Evolutionary conservation across 2,888 invertebrate species (phyloP).

Genomic region (Brassicogethes aeneus): DNA sequence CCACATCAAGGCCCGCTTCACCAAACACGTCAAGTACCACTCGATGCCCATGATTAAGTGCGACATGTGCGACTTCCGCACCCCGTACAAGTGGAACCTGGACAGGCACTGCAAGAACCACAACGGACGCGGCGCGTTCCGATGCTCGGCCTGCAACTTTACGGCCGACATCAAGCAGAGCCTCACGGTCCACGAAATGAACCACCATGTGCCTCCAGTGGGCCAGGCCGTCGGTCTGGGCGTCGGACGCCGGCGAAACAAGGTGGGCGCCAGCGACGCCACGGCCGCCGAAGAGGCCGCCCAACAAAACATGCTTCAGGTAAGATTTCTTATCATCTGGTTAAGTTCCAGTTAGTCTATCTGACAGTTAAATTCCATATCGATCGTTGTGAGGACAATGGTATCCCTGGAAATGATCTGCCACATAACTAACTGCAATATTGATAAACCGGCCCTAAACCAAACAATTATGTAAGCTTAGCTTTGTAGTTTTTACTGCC

Average conservation of each 20-base stretch:
- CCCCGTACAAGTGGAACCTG: slow-evolving; percentile 87
- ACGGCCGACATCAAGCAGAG: slow-evolving; percentile 88
- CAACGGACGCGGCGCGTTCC: slow-evolving; percentile 72
- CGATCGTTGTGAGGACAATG: too few relatives aligned
- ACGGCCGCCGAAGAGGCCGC: slow-evolving; percentile 38
- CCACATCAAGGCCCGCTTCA: slow-evolving; percentile 79
- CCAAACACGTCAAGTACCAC: slow-evolving; percentile 89
- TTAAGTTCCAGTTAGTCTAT: too few relatives aligned
- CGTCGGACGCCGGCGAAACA: slow-evolving; percentile 55
- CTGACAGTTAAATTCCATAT: too few relatives aligned
- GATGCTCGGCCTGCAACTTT: slow-evolving; percentile 82
- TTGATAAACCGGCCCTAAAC: too few relatives aligned
- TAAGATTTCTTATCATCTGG: too few relatives aligned
- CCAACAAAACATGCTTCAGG: too few relatives aligned
- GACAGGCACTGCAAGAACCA: slow-evolving; percentile 91
- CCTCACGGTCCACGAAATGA: slow-evolving; percentile 84
- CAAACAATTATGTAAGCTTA: background rate
- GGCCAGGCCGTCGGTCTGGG: slow-evolving; percentile 54
- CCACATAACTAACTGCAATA: too few relatives aligned
- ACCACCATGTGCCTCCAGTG: slow-evolving; percentile 77
- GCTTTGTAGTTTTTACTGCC: background rate
- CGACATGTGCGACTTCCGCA: slow-evolving; percentile 85
- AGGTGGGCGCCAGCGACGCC: slow-evolving; percentile 65
- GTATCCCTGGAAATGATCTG: too few relatives aligned
- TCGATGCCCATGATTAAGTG: slow-evolving; percentile 94